Evolutionary conservation across 1,140 invertebrate species (phyloP).

Genomic region (Neodiprion lecontei): DNA sequence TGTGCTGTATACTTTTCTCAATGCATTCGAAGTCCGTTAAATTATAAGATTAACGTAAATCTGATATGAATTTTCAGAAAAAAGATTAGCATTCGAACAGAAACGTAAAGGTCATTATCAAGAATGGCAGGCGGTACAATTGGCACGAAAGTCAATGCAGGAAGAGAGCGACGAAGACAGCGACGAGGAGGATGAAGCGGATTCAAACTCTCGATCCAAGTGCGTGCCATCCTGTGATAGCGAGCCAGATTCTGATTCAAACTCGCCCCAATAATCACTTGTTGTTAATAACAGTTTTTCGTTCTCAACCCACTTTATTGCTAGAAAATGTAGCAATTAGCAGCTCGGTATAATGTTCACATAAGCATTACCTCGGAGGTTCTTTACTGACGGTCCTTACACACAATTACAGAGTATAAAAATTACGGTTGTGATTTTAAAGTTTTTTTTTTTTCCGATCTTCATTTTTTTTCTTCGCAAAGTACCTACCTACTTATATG

Average conservation of each 20-base stretch:
- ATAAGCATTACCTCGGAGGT: neutral
- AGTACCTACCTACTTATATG: too few species aligned
- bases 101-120: constrained; percentile 97
- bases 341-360: neutral
- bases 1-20: constrained; percentile 16
- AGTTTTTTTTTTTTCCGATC: too few species aligned
- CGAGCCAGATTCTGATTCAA: constrained; percentile 44
- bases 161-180: constrained; percentile 89
- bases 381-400: neutral
- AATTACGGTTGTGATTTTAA: too few species aligned
- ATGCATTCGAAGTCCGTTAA: neutral
- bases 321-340: neutral
- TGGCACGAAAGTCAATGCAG: constrained; percentile 87
- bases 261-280: constrained; percentile 30
- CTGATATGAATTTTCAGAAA: constrained; percentile 58
- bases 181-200: constrained; percentile 64
- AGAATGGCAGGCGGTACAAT: constrained; percentile 92
- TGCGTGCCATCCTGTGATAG: constrained; percentile 56
- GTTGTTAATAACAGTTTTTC: neutral
- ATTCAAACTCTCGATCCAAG: constrained; percentile 44
- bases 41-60: too few species aligned
- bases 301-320: neutral
- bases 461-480: too few species aligned
- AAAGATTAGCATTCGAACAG: constrained; percentile 81
- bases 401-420: too few species aligned